Base-by-base conservation (phyloP, 2,797 vertebrate genomes). In the Phataginus tricuspis region DNA sequence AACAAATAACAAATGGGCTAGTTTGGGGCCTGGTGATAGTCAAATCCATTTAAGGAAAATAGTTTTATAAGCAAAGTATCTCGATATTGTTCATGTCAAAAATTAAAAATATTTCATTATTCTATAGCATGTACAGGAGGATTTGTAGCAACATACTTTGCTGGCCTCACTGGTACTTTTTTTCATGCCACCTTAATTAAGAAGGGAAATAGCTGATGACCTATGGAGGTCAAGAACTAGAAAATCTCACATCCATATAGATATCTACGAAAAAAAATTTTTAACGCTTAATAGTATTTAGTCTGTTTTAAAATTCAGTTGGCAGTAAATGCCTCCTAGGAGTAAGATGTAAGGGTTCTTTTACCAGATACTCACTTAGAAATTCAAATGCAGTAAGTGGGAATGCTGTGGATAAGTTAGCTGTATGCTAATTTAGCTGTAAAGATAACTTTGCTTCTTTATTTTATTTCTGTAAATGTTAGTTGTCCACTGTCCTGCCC, bases 401-500 rank as follows among this genome's bases (percentile, higher is more conserved):
- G 23, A 79, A 69, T 77, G 29, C 42, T 61, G 21, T 66, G 57
- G 8, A 13, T 51, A 86, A 49, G 15, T 79, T 64, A 37, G 23
- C 69, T 18, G 1, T 59, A 9, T 31, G 15, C 45, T 51, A 86
- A 49, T 19, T 79, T 61, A 37, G 23, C 69, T 18, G 1, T 59
- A 9, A 27, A 13, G 8, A 55, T 95, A 55, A 97, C 63, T 90
- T 72, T 64, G 23, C 55, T 91, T 94, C 95, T 59, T 69, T 0
- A 94, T 96, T 15, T 96, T 97, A 25, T 97, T 97, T 72, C 59
- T 80, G 51, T 92, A n/a, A 96, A 97, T 96, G 27, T 82, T 98
- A 99, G 99, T 98, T 98, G 99, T 99, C 42, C 98, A 98, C 97
- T 99, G 99, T 95, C 99, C 99, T 94, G 96, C 98, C 59, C 97